phyloP scores from a whole-genome alignment of 2,888 invertebrate genomes.

The Hipparchia sbordonii region DNA sequence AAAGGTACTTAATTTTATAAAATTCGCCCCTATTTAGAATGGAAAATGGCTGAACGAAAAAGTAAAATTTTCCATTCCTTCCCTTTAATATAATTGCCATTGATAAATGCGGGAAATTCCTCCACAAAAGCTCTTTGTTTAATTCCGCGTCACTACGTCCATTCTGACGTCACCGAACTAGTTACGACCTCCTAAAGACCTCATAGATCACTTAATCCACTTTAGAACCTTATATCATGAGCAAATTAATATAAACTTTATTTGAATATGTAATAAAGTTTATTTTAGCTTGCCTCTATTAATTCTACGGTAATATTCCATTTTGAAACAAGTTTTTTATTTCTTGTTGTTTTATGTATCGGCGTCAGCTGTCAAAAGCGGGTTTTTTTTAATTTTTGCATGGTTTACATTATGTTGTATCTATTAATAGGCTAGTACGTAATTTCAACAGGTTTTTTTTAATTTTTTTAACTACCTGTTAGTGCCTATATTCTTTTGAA shows the following conservation, averaged over 20 bases:
- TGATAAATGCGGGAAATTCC: conserved; percentile 20
- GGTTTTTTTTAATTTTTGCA: not conserved
- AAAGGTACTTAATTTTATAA: too few species aligned
- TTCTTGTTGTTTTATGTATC: not conserved
- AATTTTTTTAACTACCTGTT: too few species aligned
- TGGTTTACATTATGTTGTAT: not conserved
- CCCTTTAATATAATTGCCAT: conserved; percentile 9
- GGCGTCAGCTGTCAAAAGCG: not conserved
- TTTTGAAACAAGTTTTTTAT: not conserved
- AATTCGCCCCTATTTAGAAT: too few species aligned
- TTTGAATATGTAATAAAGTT: not conserved
- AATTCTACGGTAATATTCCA: not conserved
- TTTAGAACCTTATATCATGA: not conserved
- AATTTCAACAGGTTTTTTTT: too few species aligned
- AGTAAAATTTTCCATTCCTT: conserved; percentile 18
- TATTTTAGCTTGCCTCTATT: not conserved
- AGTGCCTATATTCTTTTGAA: too few species aligned
- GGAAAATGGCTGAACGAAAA: not conserved
- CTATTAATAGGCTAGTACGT: not conserved
- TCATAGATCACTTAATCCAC: not conserved
- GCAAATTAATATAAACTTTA: not conserved
- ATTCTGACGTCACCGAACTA: conserved; percentile 7
- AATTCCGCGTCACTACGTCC: conserved; percentile 19
- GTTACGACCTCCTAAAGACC: not conserved
- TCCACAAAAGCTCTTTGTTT: conserved; percentile 15